A percentile compares a stretch with the other conserved stretches of the same genome.
Conservation (phyloP, 2,113 vertebrate genomes). For the Podarcis muralis region DNA sequence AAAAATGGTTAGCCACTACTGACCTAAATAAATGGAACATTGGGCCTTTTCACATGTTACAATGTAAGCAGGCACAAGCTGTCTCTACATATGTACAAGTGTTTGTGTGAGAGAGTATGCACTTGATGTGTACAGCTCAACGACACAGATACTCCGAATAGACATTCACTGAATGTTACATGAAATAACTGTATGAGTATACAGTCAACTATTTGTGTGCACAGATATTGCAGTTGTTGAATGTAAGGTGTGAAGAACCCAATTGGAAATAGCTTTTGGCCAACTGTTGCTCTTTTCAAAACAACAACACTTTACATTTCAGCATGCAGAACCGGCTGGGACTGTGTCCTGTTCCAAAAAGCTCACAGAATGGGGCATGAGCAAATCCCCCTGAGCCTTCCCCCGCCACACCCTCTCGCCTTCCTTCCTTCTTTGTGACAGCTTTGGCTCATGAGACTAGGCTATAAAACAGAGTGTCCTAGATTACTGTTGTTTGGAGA, state of each 20-base stretch:
- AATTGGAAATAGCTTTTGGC: neutral
- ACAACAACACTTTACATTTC: neutral
- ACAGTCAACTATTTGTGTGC: too few relatives aligned
- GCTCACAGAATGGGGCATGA: neutral
- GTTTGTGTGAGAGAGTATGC: too few relatives aligned
- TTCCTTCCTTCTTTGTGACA: neutral
- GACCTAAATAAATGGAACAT: neutral
- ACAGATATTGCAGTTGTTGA: too few relatives aligned
- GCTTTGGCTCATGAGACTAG: neutral
- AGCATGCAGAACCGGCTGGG: neutral
- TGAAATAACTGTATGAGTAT: too few relatives aligned
- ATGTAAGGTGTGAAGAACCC: too few relatives aligned
- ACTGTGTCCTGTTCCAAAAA: neutral
- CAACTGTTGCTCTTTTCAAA: neutral
- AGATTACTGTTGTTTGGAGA: neutral
- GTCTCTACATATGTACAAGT: neutral
- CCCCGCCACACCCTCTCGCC: neutral
- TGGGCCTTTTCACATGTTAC: neutral
- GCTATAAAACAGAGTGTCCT: neutral
- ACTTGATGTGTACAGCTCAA: too few relatives aligned
- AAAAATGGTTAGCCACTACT: neutral
- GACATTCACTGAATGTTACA: too few relatives aligned
- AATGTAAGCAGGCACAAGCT: neutral
- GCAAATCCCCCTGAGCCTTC: neutral
- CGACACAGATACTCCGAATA: too few relatives aligned